Evolutionary conservation across 2,888 invertebrate species (phyloP).

Genomic region (Agonopterix arenella): DNA sequence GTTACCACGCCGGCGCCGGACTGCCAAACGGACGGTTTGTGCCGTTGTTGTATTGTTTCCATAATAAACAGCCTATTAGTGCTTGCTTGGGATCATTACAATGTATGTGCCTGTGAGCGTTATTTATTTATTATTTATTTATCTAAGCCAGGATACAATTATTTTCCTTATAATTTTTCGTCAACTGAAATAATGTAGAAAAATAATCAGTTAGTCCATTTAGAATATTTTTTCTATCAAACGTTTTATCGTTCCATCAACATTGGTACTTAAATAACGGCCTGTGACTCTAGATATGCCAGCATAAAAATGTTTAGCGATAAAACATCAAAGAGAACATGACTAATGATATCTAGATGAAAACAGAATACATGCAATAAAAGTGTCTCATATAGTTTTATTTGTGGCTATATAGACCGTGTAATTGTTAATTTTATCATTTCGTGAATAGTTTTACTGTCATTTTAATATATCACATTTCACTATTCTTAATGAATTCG

Average conservation of each 20-base stretch:
- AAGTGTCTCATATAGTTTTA: constrained; percentile 60
- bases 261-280: constrained; percentile 40
- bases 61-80: too few relatives aligned
- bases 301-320: constrained; percentile 59
- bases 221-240: constrained; percentile 30
- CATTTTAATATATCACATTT: background rate
- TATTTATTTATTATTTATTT: too few relatives aligned
- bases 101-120: too few relatives aligned
- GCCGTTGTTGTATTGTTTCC: too few relatives aligned
- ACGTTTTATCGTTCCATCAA: constrained; percentile 39
- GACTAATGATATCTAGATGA: constrained; percentile 67
- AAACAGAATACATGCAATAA: constrained; percentile 64
- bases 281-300: constrained; percentile 38
- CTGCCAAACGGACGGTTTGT: too few relatives aligned
- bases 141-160: too few relatives aligned
- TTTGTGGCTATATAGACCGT: constrained; percentile 33
- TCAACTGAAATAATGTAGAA: background rate
- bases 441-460: constrained; percentile 5
- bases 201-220: constrained; percentile 9
- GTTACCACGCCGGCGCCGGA: too few relatives aligned
- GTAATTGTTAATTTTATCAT: constrained; percentile 41
- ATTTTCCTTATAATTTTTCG: too few relatives aligned
- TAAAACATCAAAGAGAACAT: constrained; percentile 65
- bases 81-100: too few relatives aligned
- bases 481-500: too few relatives aligned